These are phyloP conservation scores for Drosophila ironensis DNA, from an alignment of 1,140 invertebrate species.

Conservation along the genomic window DNA sequence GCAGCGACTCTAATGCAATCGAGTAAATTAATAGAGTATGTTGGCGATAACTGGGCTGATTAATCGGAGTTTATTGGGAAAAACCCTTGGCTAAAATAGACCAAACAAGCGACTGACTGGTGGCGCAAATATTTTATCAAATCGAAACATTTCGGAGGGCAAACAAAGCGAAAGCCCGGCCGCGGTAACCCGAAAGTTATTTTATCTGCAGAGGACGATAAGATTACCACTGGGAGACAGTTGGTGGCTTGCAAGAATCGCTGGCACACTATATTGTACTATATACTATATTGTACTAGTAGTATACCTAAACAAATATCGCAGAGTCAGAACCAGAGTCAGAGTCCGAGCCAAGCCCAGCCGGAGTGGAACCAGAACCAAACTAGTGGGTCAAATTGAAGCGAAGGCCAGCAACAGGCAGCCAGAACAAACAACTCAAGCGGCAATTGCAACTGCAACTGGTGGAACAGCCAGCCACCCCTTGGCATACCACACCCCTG, in stretches of 20 bases:
- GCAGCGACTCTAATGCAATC: not conserved
- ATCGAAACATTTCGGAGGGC: not conserved
- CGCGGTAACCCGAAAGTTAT: slow-evolving; percentile 39
- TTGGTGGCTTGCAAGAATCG: slow-evolving; percentile 13
- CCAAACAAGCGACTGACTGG: slow-evolving; percentile 1
- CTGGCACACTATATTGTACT: too few relatives aligned
- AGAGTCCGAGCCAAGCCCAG: not conserved
- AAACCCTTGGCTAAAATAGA: not conserved
- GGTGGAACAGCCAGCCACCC: too few relatives aligned
- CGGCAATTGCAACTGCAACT: slow-evolving; percentile 19
- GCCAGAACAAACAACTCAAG: slow-evolving; percentile 10
- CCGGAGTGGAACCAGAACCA: slow-evolving; percentile 2
- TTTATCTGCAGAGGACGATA: slow-evolving; percentile 35
- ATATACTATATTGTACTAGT: too few relatives aligned
- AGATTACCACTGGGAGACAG: slow-evolving; percentile 14
- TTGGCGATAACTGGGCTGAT: too few relatives aligned
- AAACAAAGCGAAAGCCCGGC: slow-evolving; percentile 4
- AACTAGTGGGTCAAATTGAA: slow-evolving; percentile 27
- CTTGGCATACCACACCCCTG: slow-evolving; percentile 10
- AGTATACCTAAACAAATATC: not conserved
- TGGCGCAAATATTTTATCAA: slow-evolving; percentile 38
- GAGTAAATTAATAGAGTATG: too few relatives aligned
- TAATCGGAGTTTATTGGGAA: not conserved
- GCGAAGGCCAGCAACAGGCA: slow-evolving; percentile 30
- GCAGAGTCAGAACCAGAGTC: not conserved